Evolutionary conservation across 2,797 vertebrate species (phyloP).

Genomic region (Furcifer pardalis): DNA sequence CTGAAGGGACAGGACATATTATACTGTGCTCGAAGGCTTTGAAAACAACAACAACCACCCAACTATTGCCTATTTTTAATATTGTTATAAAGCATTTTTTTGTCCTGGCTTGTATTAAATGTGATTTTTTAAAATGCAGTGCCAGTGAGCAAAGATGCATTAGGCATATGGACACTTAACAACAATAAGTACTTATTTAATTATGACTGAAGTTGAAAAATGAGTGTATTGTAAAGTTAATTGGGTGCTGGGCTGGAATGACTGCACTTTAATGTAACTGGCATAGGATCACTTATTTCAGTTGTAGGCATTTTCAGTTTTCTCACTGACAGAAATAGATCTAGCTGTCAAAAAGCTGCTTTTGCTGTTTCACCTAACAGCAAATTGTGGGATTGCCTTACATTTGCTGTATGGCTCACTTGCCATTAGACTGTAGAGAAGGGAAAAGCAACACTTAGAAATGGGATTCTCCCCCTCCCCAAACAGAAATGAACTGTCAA

Average conservation of each 20-base stretch:
- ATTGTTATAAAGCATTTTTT: background rate
- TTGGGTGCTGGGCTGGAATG: conserved; percentile 15
- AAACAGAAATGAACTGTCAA: background rate
- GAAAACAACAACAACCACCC: conserved; percentile 10
- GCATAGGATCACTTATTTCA: conserved; percentile 15
- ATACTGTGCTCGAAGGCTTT: background rate
- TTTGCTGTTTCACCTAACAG: conserved; percentile 27
- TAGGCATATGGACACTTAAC: background rate
- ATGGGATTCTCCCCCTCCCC: background rate
- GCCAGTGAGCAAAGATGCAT: conserved; percentile 17
- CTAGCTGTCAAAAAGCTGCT: conserved; percentile 1
- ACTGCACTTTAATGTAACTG: conserved; percentile 31
- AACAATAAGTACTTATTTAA: conserved; percentile 9
- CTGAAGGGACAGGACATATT: background rate
- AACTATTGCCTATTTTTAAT: background rate
- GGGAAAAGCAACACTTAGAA: background rate
- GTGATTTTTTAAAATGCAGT: conserved; percentile 34
- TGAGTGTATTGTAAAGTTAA: conserved; percentile 42
- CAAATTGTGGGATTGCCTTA: background rate
- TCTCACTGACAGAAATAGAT: background rate
- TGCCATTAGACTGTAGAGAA: background rate
- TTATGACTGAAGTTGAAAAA: conserved; percentile 2
- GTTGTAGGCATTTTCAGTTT: background rate
- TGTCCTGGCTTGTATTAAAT: conserved; percentile 8
- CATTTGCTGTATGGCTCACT: background rate